phyloP scores from a whole-genome alignment of 2,888 invertebrate genomes.

The Stictocephala bisonia region DNA sequence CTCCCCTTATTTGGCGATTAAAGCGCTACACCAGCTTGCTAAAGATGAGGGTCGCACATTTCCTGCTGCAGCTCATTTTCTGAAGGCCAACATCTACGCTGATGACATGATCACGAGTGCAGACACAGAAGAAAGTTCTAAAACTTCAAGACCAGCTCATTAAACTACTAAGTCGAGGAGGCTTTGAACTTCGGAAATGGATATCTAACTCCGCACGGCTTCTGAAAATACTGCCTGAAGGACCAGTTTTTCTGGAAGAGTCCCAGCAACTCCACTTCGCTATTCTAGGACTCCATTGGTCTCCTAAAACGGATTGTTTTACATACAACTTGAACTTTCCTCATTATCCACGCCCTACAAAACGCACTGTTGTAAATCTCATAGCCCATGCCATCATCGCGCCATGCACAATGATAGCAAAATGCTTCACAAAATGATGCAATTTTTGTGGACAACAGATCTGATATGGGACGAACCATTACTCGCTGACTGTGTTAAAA shows the following conservation, averaged over 20 bases:
- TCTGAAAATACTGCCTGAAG: too few relatives aligned
- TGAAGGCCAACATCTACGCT: constrained; percentile 53
- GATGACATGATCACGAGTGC: constrained; percentile 54
- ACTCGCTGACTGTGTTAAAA: not conserved
- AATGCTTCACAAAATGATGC: constrained; percentile 13
- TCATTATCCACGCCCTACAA: not conserved
- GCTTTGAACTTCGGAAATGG: constrained; percentile 47
- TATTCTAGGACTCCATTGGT: constrained; percentile 14
- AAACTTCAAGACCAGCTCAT: too few relatives aligned
- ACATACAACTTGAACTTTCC: constrained; percentile 14
- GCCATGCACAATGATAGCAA: too few relatives aligned
- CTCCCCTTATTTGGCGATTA: constrained; percentile 53
- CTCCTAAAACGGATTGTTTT: not conserved
- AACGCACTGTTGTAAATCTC: not conserved
- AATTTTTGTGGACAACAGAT: constrained; percentile 16
- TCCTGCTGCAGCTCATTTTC: constrained; percentile 47
- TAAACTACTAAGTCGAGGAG: not conserved
- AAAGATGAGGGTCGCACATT: constrained; percentile 35
- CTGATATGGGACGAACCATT: constrained; percentile 29
- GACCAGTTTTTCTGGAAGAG: too few relatives aligned
- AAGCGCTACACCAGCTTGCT: constrained; percentile 52
- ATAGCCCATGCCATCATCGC: constrained; percentile 10
- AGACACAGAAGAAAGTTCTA: too few relatives aligned
- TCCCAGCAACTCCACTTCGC: not conserved
- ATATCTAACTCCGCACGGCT: not conserved